These are phyloP conservation scores for Euplexia lucipara DNA, from an alignment of 2,888 invertebrate species.

Conservation along the genomic window DNA sequence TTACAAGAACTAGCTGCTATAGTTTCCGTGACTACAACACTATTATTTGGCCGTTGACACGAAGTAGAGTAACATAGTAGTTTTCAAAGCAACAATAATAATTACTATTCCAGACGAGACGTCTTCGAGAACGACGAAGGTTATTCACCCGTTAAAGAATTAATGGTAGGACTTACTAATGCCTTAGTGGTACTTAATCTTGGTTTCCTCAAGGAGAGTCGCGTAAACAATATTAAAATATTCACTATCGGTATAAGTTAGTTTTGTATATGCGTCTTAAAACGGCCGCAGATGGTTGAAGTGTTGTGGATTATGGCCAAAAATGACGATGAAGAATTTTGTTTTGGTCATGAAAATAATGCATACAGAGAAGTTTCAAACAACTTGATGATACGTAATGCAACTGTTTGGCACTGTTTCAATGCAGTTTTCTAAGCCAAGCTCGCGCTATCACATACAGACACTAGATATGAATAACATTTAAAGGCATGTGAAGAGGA, in stretches of 20 bases:
- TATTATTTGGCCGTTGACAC: constrained; percentile 70
- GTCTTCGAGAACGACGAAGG: constrained; percentile 78
- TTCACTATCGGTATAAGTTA: constrained; percentile 57
- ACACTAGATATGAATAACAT: constrained; percentile 14
- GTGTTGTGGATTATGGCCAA: neutral
- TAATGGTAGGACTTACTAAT: constrained; percentile 82
- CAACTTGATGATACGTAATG: constrained; percentile 37
- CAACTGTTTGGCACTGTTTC: constrained; percentile 56
- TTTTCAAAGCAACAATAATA: constrained; percentile 78
- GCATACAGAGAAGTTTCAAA: constrained; percentile 25
- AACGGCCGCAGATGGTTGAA: constrained; percentile 9
- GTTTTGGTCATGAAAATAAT: constrained; percentile 20
- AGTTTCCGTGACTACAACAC: constrained; percentile 48
- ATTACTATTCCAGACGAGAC: constrained; percentile 87
- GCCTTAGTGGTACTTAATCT: constrained; percentile 80
- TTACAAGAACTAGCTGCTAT: constrained; percentile 18
- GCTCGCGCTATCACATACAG: constrained; percentile 32
- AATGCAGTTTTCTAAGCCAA: constrained; percentile 54
- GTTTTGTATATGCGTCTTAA: constrained; percentile 38
- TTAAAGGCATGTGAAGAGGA: constrained; percentile 30
- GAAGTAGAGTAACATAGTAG: constrained; percentile 71
- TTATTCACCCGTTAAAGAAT: constrained; percentile 86
- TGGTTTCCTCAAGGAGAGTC: constrained; percentile 73
- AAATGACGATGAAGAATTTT: constrained; percentile 18
- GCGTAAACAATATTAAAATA: constrained; percentile 74